Conservation (phyloP, 2,113 vertebrate genomes). For the Mustela lutreola region DNA sequence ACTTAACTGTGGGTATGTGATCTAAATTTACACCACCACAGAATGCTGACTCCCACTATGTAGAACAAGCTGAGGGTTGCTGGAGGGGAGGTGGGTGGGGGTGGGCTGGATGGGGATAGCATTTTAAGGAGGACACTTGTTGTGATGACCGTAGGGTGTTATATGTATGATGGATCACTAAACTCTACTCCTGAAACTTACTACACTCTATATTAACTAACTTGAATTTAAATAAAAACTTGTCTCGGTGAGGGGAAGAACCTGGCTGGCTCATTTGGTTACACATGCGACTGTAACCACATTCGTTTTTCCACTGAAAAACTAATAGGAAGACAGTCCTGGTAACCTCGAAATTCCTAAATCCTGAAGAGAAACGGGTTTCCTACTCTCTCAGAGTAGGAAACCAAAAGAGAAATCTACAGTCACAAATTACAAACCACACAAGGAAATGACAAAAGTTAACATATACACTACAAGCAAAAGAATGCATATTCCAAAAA, state of each 20-base stretch:
- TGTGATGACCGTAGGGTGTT: too few relatives aligned
- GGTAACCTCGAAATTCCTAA: not conserved
- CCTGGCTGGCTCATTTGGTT: too few relatives aligned
- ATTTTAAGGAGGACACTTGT: too few relatives aligned
- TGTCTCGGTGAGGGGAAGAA: fast-evolving
- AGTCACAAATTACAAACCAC: not conserved
- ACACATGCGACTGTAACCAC: too few relatives aligned
- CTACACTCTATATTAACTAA: too few relatives aligned
- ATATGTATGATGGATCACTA: too few relatives aligned
- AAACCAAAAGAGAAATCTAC: not conserved
- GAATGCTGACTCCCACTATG: not conserved
- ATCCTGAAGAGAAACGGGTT: not conserved
- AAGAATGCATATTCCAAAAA: not conserved
- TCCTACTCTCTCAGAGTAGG: not conserved
- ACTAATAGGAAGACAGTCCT: not conserved
- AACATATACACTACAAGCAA: not conserved
- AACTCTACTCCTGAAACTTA: too few relatives aligned
- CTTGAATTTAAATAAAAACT: not conserved
- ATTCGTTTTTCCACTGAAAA: not conserved
- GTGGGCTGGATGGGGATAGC: too few relatives aligned
- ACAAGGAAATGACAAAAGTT: not conserved
- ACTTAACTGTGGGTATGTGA: not conserved
- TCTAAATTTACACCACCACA: not conserved
- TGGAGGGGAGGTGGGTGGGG: too few relatives aligned
- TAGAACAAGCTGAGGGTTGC: too few relatives aligned